Evolutionary conservation across 2,888 invertebrate species (phyloP).

Genomic region (Aphrophora alni): DNA sequence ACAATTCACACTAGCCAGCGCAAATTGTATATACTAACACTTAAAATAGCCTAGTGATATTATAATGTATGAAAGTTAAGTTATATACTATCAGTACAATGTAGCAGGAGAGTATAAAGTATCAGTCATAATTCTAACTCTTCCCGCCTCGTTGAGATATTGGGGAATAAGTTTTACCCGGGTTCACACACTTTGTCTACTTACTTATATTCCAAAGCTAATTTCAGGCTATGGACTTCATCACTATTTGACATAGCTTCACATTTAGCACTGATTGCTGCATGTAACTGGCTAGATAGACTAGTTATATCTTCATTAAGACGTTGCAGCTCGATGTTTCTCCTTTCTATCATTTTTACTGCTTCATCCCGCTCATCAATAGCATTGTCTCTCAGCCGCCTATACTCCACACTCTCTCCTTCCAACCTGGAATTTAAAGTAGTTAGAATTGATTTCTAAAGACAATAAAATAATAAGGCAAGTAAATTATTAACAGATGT

Average conservation of each 20-base stretch:
- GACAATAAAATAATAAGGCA: not conserved
- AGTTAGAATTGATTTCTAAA: not conserved
- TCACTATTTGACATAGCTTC: conserved; percentile 80
- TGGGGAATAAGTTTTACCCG: too few relatives aligned
- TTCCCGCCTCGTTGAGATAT: too few relatives aligned
- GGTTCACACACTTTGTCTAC: conserved; percentile 38
- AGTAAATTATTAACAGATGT: not conserved
- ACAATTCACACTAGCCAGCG: too few relatives aligned
- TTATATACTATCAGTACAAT: too few relatives aligned
- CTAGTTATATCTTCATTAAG: conserved; percentile 68
- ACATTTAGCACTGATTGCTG: conserved; percentile 81
- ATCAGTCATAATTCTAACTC: too few relatives aligned
- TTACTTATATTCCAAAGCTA: conserved; percentile 75
- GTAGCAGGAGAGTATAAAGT: too few relatives aligned
- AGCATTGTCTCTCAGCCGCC: conserved; percentile 72
- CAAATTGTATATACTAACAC: too few relatives aligned
- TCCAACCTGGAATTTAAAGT: conserved; percentile 58
- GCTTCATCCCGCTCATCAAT: conserved; percentile 79
- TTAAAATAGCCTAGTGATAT: too few relatives aligned
- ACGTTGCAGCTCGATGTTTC: conserved; percentile 75
- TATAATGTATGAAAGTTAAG: too few relatives aligned
- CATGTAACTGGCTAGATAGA: conserved; percentile 75
- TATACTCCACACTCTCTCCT: conserved; percentile 68
- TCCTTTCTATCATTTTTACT: conserved; percentile 72
- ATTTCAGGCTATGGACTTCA: conserved; percentile 81